A percentile compares a stretch with the other conserved stretches of the same genome.
These are phyloP conservation scores for Oxyruncus cristatus DNA, from an alignment of 2,113 vertebrate genomes.

Conservation along the genomic window DNA sequence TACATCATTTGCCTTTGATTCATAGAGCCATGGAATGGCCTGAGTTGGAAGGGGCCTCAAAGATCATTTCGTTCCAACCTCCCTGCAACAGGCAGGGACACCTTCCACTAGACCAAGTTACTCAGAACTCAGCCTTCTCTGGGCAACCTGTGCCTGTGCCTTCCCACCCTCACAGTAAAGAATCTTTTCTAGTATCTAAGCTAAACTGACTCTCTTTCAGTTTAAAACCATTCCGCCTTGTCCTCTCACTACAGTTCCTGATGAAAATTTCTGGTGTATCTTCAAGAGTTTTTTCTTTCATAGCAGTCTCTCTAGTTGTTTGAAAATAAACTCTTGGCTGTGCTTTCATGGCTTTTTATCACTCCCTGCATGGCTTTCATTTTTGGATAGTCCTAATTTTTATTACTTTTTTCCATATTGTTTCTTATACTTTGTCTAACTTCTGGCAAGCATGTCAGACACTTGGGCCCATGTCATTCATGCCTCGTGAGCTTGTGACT, in stretches of 20 bases:
- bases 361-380: accelerated
- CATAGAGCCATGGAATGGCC: background rate
- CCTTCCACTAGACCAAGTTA: background rate
- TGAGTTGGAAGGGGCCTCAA: background rate
- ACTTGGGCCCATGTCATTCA: background rate
- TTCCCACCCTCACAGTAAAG: background rate
- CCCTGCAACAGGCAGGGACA: background rate
- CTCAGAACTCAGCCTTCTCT: background rate
- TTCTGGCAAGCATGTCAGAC: background rate
- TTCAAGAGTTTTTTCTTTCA: background rate
- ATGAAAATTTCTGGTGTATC: background rate
- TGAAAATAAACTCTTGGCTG: background rate
- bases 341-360: background rate
- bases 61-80: background rate
- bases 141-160: background rate
- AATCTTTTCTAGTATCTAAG: background rate
- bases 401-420: too few relatives aligned
- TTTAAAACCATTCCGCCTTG: background rate
- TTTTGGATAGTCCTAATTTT: background rate
- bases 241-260: too few relatives aligned
- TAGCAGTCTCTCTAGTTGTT: background rate
- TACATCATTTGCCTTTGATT: background rate
- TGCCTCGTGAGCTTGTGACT: background rate
- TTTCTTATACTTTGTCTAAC: background rate
- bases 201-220: background rate